Conservation (phyloP, 2,113 vertebrate species). For the Tautogolabrus adspersus region DNA sequence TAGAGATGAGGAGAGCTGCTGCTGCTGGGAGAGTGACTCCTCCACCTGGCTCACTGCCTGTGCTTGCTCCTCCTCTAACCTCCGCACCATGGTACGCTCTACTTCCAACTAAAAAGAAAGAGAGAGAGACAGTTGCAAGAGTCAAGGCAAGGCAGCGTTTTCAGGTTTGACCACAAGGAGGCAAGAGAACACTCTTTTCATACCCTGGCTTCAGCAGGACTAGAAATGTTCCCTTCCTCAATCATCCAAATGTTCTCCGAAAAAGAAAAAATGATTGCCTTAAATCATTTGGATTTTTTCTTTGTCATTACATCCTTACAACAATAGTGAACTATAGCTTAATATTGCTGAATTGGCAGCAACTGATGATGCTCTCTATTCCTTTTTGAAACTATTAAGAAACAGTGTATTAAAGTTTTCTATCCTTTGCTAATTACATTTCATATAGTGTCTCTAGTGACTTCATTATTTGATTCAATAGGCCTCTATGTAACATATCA, state of each 20-base stretch:
- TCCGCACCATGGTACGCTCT: conserved; percentile 89
- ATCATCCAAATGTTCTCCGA: not conserved
- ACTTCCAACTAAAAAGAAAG: conserved; percentile 88
- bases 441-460: no score
- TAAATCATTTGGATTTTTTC: no score
- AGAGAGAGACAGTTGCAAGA: conserved; percentile 18
- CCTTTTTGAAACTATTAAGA: no score
- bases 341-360: no score
- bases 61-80: conserved; percentile 91
- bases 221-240: not conserved
- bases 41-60: conserved; percentile 88
- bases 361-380: no score
- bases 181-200: conserved; percentile 41
- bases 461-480: no score
- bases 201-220: not conserved
- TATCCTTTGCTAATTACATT: no score
- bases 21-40: conserved; percentile 91
- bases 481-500: no score
- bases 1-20: conserved; percentile 91
- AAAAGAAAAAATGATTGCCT: no score
- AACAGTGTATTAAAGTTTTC: no score
- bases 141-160: conserved; percentile 11
- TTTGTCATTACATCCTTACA: no score
- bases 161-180: conserved; percentile 72
- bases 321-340: no score